Conservation (phyloP, 2,888 invertebrate species). For the Laspeyria flexula region DNA sequence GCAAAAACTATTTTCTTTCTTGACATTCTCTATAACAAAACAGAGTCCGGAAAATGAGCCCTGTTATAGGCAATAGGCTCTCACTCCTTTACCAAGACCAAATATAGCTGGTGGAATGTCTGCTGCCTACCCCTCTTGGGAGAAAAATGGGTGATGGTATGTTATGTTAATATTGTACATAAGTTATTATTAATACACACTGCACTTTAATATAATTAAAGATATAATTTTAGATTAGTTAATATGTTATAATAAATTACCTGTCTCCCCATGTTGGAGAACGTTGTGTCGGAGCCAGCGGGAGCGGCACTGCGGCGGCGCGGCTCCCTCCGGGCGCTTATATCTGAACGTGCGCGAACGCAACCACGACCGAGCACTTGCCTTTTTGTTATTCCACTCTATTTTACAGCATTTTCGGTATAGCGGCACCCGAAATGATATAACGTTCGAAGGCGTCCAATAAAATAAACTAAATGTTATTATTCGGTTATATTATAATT, state of each 20-base stretch:
- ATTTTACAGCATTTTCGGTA: conserved; percentile 35
- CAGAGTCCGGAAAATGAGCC: too few relatives aligned
- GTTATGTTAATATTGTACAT: too few relatives aligned
- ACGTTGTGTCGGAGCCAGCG: conserved; percentile 63
- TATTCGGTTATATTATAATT: conserved; percentile 45
- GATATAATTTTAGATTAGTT: background rate
- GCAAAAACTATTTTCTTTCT: too few relatives aligned
- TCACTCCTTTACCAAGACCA: too few relatives aligned
- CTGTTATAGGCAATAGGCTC: too few relatives aligned
- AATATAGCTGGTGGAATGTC: too few relatives aligned
- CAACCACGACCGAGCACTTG: conserved; percentile 40
- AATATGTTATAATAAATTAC: conserved; percentile 53
- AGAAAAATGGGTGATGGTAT: too few relatives aligned
- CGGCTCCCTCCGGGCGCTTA: conserved; percentile 63
- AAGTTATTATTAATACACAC: conserved; percentile 24
- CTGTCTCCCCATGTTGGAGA: conserved; percentile 75
- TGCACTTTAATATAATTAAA: background rate
- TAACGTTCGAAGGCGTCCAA: conserved; percentile 51
- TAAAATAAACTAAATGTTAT: conserved; percentile 36
- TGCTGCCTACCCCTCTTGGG: too few relatives aligned
- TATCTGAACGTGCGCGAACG: conserved; percentile 59
- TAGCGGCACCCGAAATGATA: conserved; percentile 49
- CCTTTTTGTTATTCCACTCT: conserved; percentile 49
- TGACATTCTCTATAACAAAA: too few relatives aligned
- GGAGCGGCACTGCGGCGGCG: conserved; percentile 72